A percentile compares a stretch with the other conserved stretches of the same genome.
These are phyloP conservation scores for Adoxophyes honmai DNA, from an alignment of 1,140 invertebrate genomes.

Conservation along the genomic window DNA sequence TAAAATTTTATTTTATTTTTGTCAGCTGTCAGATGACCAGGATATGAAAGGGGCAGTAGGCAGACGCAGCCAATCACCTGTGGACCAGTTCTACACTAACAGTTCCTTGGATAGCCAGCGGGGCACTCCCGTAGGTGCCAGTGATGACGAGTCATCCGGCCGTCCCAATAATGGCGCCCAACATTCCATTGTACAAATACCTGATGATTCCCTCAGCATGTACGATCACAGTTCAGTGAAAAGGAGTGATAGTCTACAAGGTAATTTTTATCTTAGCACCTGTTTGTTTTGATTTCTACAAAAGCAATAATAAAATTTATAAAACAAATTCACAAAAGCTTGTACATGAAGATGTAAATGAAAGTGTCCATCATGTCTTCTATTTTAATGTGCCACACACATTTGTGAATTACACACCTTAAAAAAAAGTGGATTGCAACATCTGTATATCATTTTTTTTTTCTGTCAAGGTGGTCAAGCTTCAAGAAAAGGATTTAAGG, in stretches of 20 bases:
- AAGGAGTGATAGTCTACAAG: constrained; percentile 62
- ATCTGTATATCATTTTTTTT: no score
- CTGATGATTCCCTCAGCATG: constrained; percentile 71
- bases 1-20: constrained; percentile 9
- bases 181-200: constrained; percentile 84
- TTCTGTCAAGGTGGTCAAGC: constrained; percentile 45
- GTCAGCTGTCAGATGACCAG: constrained; percentile 68
- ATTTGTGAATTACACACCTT: no score
- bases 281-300: no score
- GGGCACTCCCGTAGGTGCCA: constrained; percentile 67
- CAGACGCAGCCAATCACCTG: constrained; percentile 57
- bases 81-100: constrained; percentile 50
- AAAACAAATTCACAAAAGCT: no score
- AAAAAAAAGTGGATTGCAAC: no score
- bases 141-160: constrained; percentile 72
- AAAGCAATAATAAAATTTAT: no score
- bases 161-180: constrained; percentile 75
- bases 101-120: constrained; percentile 51
- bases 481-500: constrained; percentile 56
- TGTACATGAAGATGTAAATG: no score
- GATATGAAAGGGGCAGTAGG: constrained; percentile 64
- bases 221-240: constrained; percentile 61
- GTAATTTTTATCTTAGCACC: constrained; percentile 26
- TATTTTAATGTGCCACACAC: no score
- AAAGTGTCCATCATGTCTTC: no score